Percentiles rank a stretch among this genome's conserved stretches.
These are phyloP conservation scores for Rhodeus uyekii DNA, from an alignment of 2,797 vertebrate genomes.

Conservation along the genomic window DNA sequence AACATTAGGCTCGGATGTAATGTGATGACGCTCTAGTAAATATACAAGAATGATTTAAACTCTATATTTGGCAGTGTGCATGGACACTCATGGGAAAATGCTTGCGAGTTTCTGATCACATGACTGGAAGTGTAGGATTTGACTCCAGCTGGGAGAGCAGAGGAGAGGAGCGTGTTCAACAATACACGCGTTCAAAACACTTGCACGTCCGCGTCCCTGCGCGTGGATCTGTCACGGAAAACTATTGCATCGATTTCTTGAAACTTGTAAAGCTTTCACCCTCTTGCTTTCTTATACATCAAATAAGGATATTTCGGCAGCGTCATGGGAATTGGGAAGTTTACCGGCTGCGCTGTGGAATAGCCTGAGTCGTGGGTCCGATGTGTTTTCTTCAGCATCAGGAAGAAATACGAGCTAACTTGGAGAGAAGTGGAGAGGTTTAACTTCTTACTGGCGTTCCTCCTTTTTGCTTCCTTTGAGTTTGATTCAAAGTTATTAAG, in stretches of 20 bases:
- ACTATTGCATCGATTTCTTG: background rate
- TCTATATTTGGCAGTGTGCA: constrained; percentile 45
- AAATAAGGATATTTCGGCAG: constrained; percentile 27
- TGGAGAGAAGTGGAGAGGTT: constrained; percentile 41
- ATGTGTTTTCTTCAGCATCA: constrained; percentile 33
- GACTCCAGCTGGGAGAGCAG: constrained; percentile 51
- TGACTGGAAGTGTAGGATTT: constrained; percentile 63
- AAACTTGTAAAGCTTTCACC: background rate
- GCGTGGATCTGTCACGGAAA: background rate
- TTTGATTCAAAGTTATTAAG: constrained; percentile 64
- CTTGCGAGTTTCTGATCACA: constrained; percentile 62
- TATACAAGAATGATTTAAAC: constrained; percentile 11
- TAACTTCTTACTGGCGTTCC: constrained; percentile 47
- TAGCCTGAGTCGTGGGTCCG: constrained; percentile 25
- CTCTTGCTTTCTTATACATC: background rate
- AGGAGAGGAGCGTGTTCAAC: constrained; percentile 40
- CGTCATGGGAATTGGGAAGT: constrained; percentile 51
- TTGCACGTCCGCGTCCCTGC: background rate
- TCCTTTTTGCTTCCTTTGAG: constrained; percentile 53
- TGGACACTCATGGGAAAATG: constrained; percentile 43
- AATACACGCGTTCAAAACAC: constrained; percentile 33
- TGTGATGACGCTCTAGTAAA: background rate
- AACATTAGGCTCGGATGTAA: background rate
- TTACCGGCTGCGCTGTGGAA: constrained; percentile 54
- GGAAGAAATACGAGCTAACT: constrained; percentile 26